Percentiles rank a stretch among this genome's conserved stretches.
Evolutionary conservation across 2,797 vertebrate genomes (phyloP).

Genomic region (Channa striata): DNA sequence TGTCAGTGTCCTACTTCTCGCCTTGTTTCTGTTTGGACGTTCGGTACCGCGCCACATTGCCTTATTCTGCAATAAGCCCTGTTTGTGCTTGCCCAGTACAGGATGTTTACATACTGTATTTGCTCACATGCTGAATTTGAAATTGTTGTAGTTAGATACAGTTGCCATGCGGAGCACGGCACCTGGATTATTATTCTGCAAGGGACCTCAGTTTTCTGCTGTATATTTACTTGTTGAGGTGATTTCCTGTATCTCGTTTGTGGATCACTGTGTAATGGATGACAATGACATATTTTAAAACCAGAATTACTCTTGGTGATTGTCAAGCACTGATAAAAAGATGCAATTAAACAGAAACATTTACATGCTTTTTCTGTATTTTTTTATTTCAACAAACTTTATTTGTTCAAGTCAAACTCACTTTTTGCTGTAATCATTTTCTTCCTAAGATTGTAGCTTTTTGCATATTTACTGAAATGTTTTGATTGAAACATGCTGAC

Average conservation of each 20-base stretch:
- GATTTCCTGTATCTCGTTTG: conserved; percentile 12
- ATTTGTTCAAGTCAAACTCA: conserved; percentile 12
- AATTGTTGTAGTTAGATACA: conserved; percentile 42
- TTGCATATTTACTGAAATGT: conserved; percentile 6
- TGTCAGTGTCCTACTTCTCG: conserved; percentile 18
- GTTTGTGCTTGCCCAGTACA: conserved; percentile 15
- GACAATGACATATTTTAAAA: not conserved
- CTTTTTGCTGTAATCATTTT: no score
- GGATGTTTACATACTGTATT: not conserved
- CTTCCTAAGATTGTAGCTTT: conserved; percentile 11
- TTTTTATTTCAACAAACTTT: not conserved
- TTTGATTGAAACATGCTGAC: conserved; percentile 34
- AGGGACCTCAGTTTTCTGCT: conserved; percentile 20
- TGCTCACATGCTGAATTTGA: not conserved
- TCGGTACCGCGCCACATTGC: not conserved
- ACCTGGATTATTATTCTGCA: conserved; percentile 1
- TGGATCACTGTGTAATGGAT: conserved; percentile 8
- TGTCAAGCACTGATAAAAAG: conserved; percentile 22
- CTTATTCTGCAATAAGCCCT: not conserved
- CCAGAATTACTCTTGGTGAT: not conserved
- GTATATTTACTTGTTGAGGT: conserved; percentile 7
- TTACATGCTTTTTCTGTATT: not conserved
- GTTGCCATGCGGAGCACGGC: conserved; percentile 26
- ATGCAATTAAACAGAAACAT: not conserved
- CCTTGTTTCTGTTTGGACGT: conserved; percentile 29